Percentiles rank a stretch among this genome's conserved stretches.
Evolutionary conservation across 2,797 vertebrate species (phyloP).

Genomic region (Lepilemur septentrionalis): DNA sequence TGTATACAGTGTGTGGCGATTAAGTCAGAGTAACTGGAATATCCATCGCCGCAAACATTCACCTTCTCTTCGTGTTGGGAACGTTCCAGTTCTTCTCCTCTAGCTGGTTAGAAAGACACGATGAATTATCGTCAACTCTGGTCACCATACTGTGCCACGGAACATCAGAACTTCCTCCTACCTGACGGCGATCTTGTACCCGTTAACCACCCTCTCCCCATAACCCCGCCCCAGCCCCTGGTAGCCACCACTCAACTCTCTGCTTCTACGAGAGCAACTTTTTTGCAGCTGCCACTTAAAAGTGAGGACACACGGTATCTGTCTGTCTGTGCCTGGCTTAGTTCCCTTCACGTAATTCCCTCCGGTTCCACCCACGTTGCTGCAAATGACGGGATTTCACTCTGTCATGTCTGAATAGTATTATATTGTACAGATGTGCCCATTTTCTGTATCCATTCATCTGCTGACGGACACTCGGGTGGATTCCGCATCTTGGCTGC

Average conservation of each 20-base stretch:
- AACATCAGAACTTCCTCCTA: neutral
- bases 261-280: neutral
- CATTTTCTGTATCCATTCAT: neutral
- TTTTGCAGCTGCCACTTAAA: no score
- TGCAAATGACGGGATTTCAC: neutral
- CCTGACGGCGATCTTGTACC: neutral
- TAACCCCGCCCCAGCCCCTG: neutral
- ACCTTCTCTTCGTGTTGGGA: neutral
- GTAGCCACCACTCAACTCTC: neutral
- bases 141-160: neutral
- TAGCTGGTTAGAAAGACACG: neutral
- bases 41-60: fast-evolving
- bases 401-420: neutral
- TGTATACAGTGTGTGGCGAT: neutral
- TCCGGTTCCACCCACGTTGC: neutral
- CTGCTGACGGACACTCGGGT: neutral
- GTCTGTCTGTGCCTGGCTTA: neutral
- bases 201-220: neutral
- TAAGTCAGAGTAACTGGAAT: neutral
- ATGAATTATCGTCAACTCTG: neutral
- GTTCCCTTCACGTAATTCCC: neutral
- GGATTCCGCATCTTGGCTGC: neutral
- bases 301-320: neutral
- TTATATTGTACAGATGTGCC: neutral
- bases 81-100: neutral